Conservation (phyloP, 1,140 invertebrate genomes). For the Drosophila navojoa region DNA sequence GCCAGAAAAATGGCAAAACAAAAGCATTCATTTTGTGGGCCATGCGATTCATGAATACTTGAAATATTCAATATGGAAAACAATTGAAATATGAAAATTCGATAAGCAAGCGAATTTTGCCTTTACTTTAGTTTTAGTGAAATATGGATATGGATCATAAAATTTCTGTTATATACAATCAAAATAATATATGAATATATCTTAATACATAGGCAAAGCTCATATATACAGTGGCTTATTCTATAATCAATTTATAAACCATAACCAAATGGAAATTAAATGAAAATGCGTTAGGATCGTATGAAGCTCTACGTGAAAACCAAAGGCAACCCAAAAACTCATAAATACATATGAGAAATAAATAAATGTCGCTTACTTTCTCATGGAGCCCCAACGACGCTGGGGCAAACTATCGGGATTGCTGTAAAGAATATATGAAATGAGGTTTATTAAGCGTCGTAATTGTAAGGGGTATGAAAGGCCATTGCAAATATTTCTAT, state of each 20-base stretch:
- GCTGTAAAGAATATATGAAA: conserved; percentile 83
- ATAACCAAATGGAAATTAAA: conserved; percentile 54
- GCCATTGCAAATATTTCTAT: background rate
- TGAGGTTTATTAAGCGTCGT: conserved; percentile 15
- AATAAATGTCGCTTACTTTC: conserved; percentile 87
- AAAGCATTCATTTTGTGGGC: conserved; percentile 45
- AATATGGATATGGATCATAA: too few relatives aligned
- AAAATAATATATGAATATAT: background rate
- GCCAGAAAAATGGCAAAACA: conserved; percentile 9
- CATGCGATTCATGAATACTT: conserved; percentile 34
- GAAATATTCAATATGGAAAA: conserved; percentile 5
- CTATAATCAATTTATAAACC: conserved; percentile 28
- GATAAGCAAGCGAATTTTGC: background rate
- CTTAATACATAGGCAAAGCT: background rate
- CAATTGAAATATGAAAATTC: conserved; percentile 27
- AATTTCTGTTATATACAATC: background rate
- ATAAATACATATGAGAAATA: conserved; percentile 25
- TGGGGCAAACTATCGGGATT: conserved; percentile 88
- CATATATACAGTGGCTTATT: conserved; percentile 4
- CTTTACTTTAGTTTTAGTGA: too few relatives aligned
- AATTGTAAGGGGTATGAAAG: background rate
- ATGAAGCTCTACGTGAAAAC: conserved; percentile 52
- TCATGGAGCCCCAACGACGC: conserved; percentile 90
- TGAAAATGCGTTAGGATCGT: conserved; percentile 35
- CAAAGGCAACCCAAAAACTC: conserved; percentile 19